phyloP scores from a whole-genome alignment of 1,140 invertebrate genomes.

The Aphis craccivora region DNA sequence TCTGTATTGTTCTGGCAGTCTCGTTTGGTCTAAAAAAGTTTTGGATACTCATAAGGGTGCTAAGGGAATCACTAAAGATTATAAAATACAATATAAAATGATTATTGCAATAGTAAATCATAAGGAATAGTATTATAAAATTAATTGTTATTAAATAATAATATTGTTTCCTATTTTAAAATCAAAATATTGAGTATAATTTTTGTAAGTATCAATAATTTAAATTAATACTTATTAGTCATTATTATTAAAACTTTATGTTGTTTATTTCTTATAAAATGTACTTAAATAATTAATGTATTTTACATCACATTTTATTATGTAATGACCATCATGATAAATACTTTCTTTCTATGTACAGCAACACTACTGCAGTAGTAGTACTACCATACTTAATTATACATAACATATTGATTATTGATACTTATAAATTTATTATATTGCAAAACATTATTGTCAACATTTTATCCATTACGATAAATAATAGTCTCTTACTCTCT shows the following conservation, averaged over 20 bases:
- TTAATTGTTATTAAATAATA: too few relatives aligned
- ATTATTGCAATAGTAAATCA: not conserved
- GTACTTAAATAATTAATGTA: not conserved
- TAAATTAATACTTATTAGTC: not conserved
- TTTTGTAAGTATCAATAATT: not conserved
- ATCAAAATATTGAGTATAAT: too few relatives aligned
- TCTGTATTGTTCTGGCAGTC: too few relatives aligned
- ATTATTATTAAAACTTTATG: not conserved
- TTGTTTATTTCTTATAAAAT: not conserved
- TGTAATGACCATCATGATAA: not conserved
- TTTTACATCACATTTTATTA: not conserved
- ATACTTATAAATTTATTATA: not conserved
- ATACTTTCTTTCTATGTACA: not conserved
- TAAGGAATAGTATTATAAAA: too few relatives aligned
- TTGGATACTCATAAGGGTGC: too few relatives aligned
- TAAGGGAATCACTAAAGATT: too few relatives aligned
- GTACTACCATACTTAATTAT: not conserved
- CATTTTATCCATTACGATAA: not conserved
- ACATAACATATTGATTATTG: not conserved
- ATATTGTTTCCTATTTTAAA: too few relatives aligned
- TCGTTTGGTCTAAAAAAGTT: too few relatives aligned
- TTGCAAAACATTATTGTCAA: not conserved
- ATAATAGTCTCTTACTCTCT: not conserved
- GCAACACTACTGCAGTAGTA: not conserved
- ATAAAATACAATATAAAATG: too few relatives aligned